Evolutionary conservation across 2,888 invertebrate species (phyloP).

Genomic region (Julus scandinavius): DNA sequence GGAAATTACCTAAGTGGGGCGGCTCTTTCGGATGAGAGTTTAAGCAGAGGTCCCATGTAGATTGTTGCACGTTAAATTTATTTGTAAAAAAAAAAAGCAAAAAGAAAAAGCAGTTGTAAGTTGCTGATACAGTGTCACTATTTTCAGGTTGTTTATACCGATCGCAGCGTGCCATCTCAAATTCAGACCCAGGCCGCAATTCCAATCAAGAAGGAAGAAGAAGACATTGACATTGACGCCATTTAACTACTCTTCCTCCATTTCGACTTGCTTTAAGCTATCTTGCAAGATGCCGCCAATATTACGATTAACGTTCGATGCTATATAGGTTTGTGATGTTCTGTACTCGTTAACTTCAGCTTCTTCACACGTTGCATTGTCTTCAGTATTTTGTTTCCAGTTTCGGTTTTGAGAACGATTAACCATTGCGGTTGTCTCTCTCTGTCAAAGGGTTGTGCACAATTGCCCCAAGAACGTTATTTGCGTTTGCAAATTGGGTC

Average conservation of each 20-base stretch:
- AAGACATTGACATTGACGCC: slow-evolving; percentile 91
- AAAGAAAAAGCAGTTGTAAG: background rate
- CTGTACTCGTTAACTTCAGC: slow-evolving; percentile 22
- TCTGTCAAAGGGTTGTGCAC: background rate
- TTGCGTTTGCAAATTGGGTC: background rate
- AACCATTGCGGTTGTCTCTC: background rate
- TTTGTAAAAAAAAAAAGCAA: no score
- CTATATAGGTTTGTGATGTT: slow-evolving; percentile 42
- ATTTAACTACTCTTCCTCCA: slow-evolving; percentile 72
- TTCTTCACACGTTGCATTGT: slow-evolving; percentile 26
- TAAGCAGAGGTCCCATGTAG: no score
- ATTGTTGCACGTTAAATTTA: no score
- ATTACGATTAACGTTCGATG: slow-evolving; percentile 37
- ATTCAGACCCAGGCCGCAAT: slow-evolving; percentile 53
- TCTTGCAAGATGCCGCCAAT: background rate
- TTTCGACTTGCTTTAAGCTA: slow-evolving; percentile 5
- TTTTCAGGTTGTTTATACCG: slow-evolving; percentile 84
- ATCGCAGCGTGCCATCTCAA: slow-evolving; percentile 72
- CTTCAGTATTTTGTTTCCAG: slow-evolving; percentile 7
- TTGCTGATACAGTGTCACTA: slow-evolving; percentile 42
- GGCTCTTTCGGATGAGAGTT: no score
- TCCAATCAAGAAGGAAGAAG: slow-evolving; percentile 66
- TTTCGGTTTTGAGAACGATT: background rate
- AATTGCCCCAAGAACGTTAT: background rate
- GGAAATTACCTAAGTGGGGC: no score